Conservation (phyloP, 1,140 invertebrate species). For the Brachionus angularis region DNA sequence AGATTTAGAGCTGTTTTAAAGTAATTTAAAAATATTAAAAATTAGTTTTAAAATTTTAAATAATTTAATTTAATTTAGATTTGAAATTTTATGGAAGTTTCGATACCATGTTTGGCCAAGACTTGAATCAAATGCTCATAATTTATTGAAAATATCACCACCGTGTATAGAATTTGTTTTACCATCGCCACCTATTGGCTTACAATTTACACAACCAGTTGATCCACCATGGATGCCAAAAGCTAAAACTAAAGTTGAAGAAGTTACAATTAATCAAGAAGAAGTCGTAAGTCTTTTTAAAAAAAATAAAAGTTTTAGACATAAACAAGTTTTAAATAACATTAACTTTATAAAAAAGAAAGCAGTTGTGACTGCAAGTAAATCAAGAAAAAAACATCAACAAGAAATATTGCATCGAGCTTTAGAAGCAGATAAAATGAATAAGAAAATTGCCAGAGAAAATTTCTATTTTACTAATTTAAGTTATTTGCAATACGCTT, state of each 20-base stretch:
- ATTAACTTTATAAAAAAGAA: not conserved
- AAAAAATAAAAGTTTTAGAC: not conserved
- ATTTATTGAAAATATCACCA: slow-evolving; percentile 82
- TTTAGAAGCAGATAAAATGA: slow-evolving; percentile 87
- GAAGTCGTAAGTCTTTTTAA: slow-evolving; percentile 78
- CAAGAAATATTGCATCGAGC: slow-evolving; percentile 93
- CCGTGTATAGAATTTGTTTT: slow-evolving; percentile 97
- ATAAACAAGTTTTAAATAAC: not conserved
- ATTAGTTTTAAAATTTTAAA: not conserved
- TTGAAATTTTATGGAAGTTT: slow-evolving; percentile 90
- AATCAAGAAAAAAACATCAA: slow-evolving; percentile 95
- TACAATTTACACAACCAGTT: slow-evolving; percentile 65
- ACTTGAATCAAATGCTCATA: slow-evolving; percentile 93
- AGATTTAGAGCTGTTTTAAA: slow-evolving; percentile 75
- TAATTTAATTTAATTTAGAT: slow-evolving; percentile 60
- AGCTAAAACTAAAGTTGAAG: slow-evolving; percentile 95
- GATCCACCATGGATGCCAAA: slow-evolving; percentile 98
- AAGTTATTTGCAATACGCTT: slow-evolving; percentile 77
- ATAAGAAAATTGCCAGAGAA: slow-evolving; percentile 84
- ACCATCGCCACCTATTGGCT: slow-evolving; percentile 93
- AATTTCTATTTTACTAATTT: slow-evolving; percentile 95
- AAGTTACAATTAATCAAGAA: slow-evolving; percentile 97
- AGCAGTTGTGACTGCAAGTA: slow-evolving; percentile 95
- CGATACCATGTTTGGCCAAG: slow-evolving; percentile 97
- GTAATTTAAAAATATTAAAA: slow-evolving; percentile 55